A percentile compares a stretch with the other conserved stretches of the same genome.
phyloP scores from a whole-genome alignment of 1,140 invertebrate species.

The Sminthurides bifidus region DNA sequence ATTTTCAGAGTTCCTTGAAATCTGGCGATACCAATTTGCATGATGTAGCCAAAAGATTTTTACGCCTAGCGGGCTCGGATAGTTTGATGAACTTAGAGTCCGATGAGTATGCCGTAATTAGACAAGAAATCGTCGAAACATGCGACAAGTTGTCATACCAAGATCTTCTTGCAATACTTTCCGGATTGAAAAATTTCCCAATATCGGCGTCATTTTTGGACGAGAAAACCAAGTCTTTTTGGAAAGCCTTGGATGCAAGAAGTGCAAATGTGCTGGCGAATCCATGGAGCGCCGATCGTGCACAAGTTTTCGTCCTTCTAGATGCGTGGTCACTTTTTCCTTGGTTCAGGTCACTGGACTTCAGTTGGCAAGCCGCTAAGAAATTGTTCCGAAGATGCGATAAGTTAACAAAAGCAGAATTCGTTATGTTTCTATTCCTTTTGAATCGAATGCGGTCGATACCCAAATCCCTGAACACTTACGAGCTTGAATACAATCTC shows the following conservation, averaged over 20 bases:
- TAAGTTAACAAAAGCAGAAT: constrained; percentile 39
- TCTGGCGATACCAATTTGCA: too few relatives aligned
- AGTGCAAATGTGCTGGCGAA: constrained; percentile 38
- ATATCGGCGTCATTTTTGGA: neutral
- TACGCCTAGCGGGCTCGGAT: too few relatives aligned
- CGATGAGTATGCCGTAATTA: too few relatives aligned
- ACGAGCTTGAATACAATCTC: constrained; percentile 44
- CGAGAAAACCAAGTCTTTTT: constrained; percentile 32
- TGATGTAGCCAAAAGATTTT: too few relatives aligned
- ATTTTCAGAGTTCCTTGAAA: too few relatives aligned
- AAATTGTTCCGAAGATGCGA: constrained; percentile 39
- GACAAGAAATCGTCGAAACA: too few relatives aligned
- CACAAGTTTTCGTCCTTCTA: constrained; percentile 38
- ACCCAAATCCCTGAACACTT: constrained; percentile 38
- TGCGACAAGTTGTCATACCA: too few relatives aligned
- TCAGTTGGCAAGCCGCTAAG: constrained; percentile 38
- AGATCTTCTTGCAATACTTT: neutral
- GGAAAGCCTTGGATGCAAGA: constrained; percentile 44
- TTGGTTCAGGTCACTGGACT: constrained; percentile 37
- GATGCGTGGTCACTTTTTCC: constrained; percentile 42
- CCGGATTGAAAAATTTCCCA: neutral
- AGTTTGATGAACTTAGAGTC: too few relatives aligned
- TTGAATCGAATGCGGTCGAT: constrained; percentile 39
- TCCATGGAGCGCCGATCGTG: constrained; percentile 36
- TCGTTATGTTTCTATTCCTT: constrained; percentile 45